Percentiles rank a stretch among this genome's conserved stretches.
phyloP scores from a whole-genome alignment of 2,888 invertebrate genomes.

The Deroplatys truncata region DNA sequence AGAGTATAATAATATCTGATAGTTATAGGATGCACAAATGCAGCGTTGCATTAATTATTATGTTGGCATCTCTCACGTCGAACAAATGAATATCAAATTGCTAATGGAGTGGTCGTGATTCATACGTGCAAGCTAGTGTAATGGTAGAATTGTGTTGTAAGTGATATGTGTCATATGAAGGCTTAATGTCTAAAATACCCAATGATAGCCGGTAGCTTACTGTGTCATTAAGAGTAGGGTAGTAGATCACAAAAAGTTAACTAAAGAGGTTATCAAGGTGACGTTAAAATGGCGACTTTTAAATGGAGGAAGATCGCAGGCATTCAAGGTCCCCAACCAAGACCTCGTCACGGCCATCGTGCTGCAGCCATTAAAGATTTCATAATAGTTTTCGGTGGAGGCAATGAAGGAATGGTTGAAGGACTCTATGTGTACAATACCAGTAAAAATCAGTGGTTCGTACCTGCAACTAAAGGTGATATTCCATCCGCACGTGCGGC shows the following conservation, averaged over 20 bases:
- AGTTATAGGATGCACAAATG: no score
- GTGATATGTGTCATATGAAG: no score
- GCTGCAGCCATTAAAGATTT: slow-evolving; percentile 98
- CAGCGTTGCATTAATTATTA: no score
- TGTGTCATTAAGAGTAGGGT: not conserved
- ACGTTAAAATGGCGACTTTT: not conserved
- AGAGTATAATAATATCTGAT: no score
- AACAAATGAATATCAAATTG: no score
- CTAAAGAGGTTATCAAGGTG: not conserved
- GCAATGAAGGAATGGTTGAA: slow-evolving; percentile 99
- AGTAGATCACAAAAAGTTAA: not conserved
- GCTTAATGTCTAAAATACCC: no score
- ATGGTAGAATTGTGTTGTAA: no score
- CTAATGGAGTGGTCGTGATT: no score
- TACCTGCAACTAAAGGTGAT: slow-evolving; percentile 94
- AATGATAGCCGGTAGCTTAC: no score
- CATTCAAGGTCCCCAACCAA: slow-evolving; percentile 87
- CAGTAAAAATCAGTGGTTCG: slow-evolving; percentile 98
- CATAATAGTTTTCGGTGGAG: slow-evolving; percentile 99
- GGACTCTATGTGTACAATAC: slow-evolving; percentile 99
- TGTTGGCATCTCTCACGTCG: no score
- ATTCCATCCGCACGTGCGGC: slow-evolving; percentile 98
- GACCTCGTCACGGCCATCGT: slow-evolving; percentile 98
- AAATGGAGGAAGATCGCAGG: slow-evolving; percentile 96
- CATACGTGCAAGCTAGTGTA: no score